Evolutionary conservation across 2,888 invertebrate genomes (phyloP).

Genomic region (Bombylius major): DNA sequence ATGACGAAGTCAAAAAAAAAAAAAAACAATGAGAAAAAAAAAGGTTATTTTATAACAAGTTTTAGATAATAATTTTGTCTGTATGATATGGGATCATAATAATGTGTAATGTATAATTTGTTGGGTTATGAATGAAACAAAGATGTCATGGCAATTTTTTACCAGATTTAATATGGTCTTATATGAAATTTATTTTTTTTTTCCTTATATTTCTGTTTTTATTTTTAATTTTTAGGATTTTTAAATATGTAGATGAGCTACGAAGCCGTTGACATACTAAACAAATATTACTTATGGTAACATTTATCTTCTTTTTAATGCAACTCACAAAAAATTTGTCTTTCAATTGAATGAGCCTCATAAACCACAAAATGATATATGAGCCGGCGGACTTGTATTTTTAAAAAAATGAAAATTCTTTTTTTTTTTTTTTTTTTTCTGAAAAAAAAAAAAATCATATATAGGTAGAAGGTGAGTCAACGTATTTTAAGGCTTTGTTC

Average conservation of each 20-base stretch:
- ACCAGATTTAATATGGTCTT: constrained; percentile 9
- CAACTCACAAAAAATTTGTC: constrained; percentile 7
- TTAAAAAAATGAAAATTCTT: not conserved
- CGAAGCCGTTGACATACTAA: not conserved
- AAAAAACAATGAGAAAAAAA: too few relatives aligned
- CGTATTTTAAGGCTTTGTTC: not conserved
- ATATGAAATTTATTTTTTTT: not conserved
- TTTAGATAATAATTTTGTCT: too few relatives aligned
- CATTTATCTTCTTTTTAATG: constrained; percentile 7
- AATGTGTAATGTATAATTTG: too few relatives aligned
- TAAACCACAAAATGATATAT: constrained; percentile 9
- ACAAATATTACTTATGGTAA: constrained; percentile 4
- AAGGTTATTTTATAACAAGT: too few relatives aligned
- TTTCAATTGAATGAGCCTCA: constrained; percentile 7
- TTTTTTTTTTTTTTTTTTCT: too few relatives aligned
- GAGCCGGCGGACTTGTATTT: constrained; percentile 1
- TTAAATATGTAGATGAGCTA: not conserved
- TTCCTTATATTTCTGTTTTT: not conserved
- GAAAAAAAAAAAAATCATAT: not conserved
- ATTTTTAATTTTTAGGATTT: not conserved
- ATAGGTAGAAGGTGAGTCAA: not conserved
- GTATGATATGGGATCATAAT: too few relatives aligned
- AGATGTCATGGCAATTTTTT: constrained; percentile 11
- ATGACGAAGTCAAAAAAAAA: too few relatives aligned
- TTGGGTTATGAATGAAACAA: constrained; percentile 6